A percentile compares a stretch with the other conserved stretches of the same genome.
phyloP scores from a whole-genome alignment of 2,797 vertebrate species.

The Sebastes hubbsi region DNA sequence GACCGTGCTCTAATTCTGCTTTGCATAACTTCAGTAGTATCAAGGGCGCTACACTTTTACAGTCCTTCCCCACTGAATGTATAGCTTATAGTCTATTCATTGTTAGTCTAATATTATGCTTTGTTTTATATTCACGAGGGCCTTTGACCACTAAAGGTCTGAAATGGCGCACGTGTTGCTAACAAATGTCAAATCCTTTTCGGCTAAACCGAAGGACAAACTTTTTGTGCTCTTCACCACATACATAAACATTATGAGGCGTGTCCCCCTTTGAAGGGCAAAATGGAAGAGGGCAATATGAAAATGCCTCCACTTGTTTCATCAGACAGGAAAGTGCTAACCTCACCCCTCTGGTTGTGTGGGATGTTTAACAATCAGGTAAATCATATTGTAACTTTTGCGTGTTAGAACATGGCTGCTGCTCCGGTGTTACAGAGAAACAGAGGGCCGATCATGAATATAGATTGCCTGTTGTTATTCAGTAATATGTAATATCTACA shows the following conservation, averaged over 20 bases:
- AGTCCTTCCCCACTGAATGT: not conserved
- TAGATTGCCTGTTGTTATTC: not conserved
- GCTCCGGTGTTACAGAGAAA: not conserved
- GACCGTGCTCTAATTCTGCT: too few relatives aligned
- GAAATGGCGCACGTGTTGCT: not conserved
- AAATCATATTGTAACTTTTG: not conserved
- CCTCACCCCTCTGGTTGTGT: not conserved
- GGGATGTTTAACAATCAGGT: not conserved
- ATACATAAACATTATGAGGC: not conserved
- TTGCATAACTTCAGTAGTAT: too few relatives aligned
- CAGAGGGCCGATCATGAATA: not conserved
- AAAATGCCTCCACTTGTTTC: not conserved
- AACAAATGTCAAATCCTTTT: not conserved
- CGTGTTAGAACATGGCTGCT: not conserved
- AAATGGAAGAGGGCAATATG: not conserved
- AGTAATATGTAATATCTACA: not conserved
- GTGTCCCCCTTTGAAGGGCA: not conserved
- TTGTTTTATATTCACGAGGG: not conserved
- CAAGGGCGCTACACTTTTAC: not conserved
- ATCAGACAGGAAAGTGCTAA: not conserved
- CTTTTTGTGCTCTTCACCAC: not conserved
- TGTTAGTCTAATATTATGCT: not conserved
- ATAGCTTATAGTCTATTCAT: not conserved
- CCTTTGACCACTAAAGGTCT: not conserved
- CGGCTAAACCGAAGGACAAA: not conserved